These are phyloP conservation scores for Drosophila neocordata DNA, from an alignment of 1,140 invertebrate genomes.

Conservation along the genomic window DNA sequence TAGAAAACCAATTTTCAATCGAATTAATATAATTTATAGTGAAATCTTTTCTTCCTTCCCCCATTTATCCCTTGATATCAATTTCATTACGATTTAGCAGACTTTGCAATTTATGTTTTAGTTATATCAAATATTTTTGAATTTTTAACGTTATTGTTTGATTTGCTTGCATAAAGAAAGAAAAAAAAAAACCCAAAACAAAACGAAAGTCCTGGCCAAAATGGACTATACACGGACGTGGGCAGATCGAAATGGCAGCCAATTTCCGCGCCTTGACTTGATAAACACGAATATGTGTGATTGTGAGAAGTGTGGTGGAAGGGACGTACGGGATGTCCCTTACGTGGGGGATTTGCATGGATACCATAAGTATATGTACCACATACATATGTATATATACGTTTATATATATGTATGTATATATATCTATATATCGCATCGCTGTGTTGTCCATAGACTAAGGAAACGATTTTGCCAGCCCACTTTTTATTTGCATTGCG, in stretches of 20 bases:
- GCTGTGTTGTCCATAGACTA: conserved; percentile 32
- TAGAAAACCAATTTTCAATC: too few relatives aligned
- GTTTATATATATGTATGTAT: background rate
- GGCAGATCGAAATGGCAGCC: conserved; percentile 57
- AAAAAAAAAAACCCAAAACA: background rate
- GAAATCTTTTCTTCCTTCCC: too few relatives aligned
- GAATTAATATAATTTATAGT: too few relatives aligned
- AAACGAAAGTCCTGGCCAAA: background rate
- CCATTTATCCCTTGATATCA: too few relatives aligned
- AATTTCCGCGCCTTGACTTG: conserved; percentile 58
- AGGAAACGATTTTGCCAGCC: conserved; percentile 54
- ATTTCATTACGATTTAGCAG: too few relatives aligned
- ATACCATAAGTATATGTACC: background rate
- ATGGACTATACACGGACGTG: conserved; percentile 2
- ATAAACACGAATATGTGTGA: conserved; percentile 44
- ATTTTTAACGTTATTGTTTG: background rate
- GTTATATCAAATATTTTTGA: background rate
- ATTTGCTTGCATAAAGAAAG: background rate
- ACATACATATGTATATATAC: background rate
- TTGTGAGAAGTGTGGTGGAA: background rate
- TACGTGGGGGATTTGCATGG: conserved; percentile 36
- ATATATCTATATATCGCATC: conserved; percentile 13
- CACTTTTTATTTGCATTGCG: conserved; percentile 66
- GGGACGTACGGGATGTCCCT: conserved; percentile 19
- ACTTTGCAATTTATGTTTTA: too few relatives aligned